Conservation (phyloP, 92 coral and sea anemone genomes). For the Phenganax marumi region DNA sequence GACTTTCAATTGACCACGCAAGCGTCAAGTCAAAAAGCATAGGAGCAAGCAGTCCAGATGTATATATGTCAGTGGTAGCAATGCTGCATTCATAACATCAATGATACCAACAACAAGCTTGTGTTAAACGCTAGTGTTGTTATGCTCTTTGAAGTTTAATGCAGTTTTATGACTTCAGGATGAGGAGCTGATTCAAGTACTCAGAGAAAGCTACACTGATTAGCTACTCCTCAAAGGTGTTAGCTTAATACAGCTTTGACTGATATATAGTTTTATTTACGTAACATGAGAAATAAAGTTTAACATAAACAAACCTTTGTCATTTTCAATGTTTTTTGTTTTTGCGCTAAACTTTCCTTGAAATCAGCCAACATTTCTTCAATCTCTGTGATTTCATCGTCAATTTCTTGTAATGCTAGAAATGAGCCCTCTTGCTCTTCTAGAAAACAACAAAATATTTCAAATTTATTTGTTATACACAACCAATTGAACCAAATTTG, state of each 20-base stretch:
- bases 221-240: no score
- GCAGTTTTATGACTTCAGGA: no score
- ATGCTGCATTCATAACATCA: background rate
- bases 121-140: no score
- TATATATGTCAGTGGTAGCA: no score
- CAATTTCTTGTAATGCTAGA: constrained; percentile 61
- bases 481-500: background rate
- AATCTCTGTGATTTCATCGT: constrained; percentile 70
- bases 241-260: no score
- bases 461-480: no score
- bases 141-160: no score
- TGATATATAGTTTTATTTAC: no score
- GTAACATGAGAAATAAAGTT: background rate
- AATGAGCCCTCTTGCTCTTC: constrained; percentile 63
- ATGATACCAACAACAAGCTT: background rate
- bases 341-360: constrained; percentile 53
- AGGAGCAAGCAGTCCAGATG: no score
- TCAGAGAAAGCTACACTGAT: no score
- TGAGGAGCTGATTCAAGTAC: no score
- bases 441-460: constrained; percentile 1
- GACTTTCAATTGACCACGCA: constrained; percentile 59
- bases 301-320: constrained; percentile 53
- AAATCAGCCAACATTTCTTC: constrained; percentile 62
- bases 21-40: no score
- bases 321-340: constrained; percentile 54